A percentile compares a stretch with the other conserved stretches of the same genome.
Evolutionary conservation across 2,797 vertebrate genomes (phyloP).

Genomic region (Alca torda): DNA sequence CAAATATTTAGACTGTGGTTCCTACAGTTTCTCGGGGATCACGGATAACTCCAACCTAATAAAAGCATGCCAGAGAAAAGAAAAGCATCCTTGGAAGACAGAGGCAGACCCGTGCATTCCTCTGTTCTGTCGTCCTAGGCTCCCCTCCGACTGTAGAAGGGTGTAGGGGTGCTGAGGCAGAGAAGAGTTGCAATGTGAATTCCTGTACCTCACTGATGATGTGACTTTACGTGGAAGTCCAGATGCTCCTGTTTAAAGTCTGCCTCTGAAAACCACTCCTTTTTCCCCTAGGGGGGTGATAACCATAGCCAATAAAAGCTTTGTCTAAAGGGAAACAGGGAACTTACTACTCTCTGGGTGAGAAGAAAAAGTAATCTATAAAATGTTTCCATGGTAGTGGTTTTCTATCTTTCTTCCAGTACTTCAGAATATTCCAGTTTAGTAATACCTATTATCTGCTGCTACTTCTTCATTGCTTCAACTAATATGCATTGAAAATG

Average conservation of each 20-base stretch:
- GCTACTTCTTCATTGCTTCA: neutral
- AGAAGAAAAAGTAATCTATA: neutral
- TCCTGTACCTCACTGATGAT: neutral
- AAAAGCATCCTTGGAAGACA: neutral
- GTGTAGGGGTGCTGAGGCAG: neutral
- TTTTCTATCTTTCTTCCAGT: neutral
- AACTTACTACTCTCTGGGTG: neutral
- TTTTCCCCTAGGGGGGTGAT: neutral
- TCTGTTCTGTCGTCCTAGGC: neutral
- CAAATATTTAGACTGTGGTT: neutral
- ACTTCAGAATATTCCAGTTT: neutral
- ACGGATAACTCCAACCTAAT: neutral
- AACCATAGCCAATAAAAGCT: neutral
- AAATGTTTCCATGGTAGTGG: neutral
- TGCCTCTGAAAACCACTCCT: neutral
- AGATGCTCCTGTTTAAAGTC: neutral
- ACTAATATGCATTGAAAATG: constrained; percentile 3
- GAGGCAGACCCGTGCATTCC: neutral
- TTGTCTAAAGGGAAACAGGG: neutral
- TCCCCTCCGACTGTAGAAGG: neutral
- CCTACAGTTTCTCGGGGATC: neutral
- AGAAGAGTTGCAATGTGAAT: neutral
- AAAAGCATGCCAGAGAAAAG: neutral
- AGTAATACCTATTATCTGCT: neutral
- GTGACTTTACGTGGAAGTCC: neutral